A percentile compares a stretch with the other conserved stretches of the same genome.
phyloP scores from a whole-genome alignment of 2,113 vertebrate species.

The Rhinoderma darwinii region DNA sequence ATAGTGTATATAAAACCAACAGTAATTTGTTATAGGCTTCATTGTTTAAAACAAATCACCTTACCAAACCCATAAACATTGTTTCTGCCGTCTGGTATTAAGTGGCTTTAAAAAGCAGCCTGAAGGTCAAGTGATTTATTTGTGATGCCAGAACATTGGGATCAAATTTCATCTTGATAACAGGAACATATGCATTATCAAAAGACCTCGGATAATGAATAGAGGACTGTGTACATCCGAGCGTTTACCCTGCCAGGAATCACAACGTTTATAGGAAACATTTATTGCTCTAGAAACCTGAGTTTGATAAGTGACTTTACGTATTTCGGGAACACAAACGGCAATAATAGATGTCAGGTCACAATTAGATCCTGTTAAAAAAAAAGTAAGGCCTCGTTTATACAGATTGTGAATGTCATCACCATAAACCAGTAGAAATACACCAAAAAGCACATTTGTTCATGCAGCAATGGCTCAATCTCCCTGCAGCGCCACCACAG shows the following conservation, averaged over 20 bases:
- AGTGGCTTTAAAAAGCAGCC: slow-evolving; percentile 49
- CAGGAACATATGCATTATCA: slow-evolving; percentile 53
- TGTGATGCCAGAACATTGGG: slow-evolving; percentile 33
- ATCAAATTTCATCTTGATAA: slow-evolving; percentile 54
- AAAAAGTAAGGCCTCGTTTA: neutral
- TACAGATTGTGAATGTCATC: neutral
- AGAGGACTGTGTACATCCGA: slow-evolving; percentile 31
- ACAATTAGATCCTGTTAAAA: neutral
- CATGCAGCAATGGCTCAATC: neutral
- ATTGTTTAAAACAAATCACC: slow-evolving; percentile 29
- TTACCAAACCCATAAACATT: slow-evolving; percentile 40
- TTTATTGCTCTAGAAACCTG: slow-evolving; percentile 34
- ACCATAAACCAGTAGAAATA: too few species aligned
- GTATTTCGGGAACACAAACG: neutral
- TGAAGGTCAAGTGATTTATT: slow-evolving; percentile 58
- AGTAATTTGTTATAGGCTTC: slow-evolving; percentile 15
- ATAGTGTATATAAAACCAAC: neutral
- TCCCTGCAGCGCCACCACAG: neutral
- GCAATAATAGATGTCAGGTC: slow-evolving; percentile 27
- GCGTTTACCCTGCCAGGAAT: slow-evolving; percentile 16
- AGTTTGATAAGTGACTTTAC: slow-evolving; percentile 41
- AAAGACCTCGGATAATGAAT: slow-evolving; percentile 52
- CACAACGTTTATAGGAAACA: slow-evolving; percentile 48
- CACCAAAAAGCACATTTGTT: neutral
- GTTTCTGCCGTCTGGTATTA: slow-evolving; percentile 29